Percentiles rank a stretch among this genome's conserved stretches.
phyloP scores from a whole-genome alignment of 64 coral and sea anemone genomes.

The Catalaphyllia jardinei region DNA sequence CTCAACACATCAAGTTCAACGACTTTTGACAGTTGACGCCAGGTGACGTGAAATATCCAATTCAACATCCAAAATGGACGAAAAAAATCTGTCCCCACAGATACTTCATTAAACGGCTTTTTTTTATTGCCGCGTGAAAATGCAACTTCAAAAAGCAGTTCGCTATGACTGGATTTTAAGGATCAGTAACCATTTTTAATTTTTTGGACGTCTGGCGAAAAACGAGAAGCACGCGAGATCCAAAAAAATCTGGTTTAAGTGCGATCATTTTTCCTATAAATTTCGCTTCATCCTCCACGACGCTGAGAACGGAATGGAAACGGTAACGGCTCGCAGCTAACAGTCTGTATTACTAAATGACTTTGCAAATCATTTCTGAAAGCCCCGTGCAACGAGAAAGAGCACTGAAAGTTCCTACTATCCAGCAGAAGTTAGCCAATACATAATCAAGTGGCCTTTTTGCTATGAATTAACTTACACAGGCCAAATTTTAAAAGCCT shows the following conservation, averaged over 20 bases:
- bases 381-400: neutral
- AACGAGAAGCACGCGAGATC: neutral
- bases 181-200: neutral
- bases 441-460: neutral
- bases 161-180: too few relatives aligned
- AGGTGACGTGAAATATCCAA: neutral
- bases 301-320: neutral
- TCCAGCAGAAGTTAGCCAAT: neutral
- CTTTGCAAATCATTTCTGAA: neutral
- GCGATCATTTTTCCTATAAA: neutral
- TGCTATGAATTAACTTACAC: neutral
- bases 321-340: neutral
- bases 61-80: neutral
- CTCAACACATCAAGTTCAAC: neutral
- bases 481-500: too few relatives aligned
- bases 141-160: too few relatives aligned
- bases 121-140: too few relatives aligned
- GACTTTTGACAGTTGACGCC: neutral
- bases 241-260: neutral
- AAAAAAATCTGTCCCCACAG: neutral
- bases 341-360: neutral
- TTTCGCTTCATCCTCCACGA: neutral
- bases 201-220: neutral
- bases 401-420: neutral
- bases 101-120: too few relatives aligned